Base-by-base conservation (phyloP, 2,113 vertebrate genomes). In the Enhydra lutris region DNA sequence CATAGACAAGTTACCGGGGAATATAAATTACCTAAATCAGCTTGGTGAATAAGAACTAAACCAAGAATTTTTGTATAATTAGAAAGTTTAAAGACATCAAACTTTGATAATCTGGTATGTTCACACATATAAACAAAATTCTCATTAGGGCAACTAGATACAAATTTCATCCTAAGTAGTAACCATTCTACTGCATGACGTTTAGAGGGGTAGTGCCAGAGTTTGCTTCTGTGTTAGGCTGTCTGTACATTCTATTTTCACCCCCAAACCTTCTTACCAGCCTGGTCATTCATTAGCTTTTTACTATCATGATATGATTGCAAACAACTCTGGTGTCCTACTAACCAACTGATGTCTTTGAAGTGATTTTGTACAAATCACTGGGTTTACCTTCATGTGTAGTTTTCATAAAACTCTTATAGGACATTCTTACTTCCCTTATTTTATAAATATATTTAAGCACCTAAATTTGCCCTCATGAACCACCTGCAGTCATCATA, bases 171-270 rank as follows among this genome's bases (percentile, higher is more conserved):
- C 34, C 34, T 59, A 14, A 7, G 20, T 26, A 17, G 12, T 7
- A 24, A 63, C 47, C 10, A 20, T 1, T 50, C 61, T 3, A 21
- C 0, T 59, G 2, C 2, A 12, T 31, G 29, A 11, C 0, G 0
- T 88, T 61, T 63, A 50, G 9, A 8, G 26, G 31, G 3, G 0
- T 79, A 31, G 45, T n/a, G 9, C 29, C 23, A 69, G 1, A 29
- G 7, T 69, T 61, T 85, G 2, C 4, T 47, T 36, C 7, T 85
- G 55, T 34, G 29, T 3, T 69, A 82, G 74, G 5, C 23, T 71
- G 0, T 36, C 7, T 82, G n/a, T 57, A 61, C 42, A 63, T 34
- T 15, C 9, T 23, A 36, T 52, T 92, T 52, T 29, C 15, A 89
- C 4, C 45, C 31, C 15, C 21, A 84, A 39, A 42, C 6, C 14